Percentiles rank a stretch among this genome's conserved stretches.
Evolutionary conservation across 2,113 vertebrate species (phyloP).

Genomic region (Bufo bufo): DNA sequence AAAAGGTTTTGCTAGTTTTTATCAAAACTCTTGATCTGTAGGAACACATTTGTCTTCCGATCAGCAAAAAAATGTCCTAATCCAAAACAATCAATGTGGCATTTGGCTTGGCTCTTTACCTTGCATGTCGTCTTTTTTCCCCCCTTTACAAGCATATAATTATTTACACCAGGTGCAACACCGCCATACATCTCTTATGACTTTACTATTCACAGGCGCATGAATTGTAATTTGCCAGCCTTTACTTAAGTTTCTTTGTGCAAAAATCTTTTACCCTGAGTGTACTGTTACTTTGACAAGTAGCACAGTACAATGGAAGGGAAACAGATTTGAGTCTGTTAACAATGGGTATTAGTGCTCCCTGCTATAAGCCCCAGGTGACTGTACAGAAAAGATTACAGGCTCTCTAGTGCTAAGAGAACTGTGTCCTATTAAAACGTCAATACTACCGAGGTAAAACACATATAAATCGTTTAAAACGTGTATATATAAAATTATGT

Average conservation of each 20-base stretch:
- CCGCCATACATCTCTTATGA: slow-evolving; percentile 61
- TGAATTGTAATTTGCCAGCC: slow-evolving; percentile 64
- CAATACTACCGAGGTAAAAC: slow-evolving; percentile 36
- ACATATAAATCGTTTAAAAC: slow-evolving; percentile 43
- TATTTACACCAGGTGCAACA: slow-evolving; percentile 70
- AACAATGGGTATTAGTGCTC: slow-evolving; percentile 65
- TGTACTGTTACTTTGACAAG: slow-evolving; percentile 58
- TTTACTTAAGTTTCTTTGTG: slow-evolving; percentile 66
- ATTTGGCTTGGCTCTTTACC: slow-evolving; percentile 57
- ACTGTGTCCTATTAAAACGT: background rate
- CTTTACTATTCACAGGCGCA: slow-evolving; percentile 56
- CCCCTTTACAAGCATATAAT: slow-evolving; percentile 62
- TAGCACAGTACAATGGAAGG: slow-evolving; percentile 64
- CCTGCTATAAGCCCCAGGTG: slow-evolving; percentile 60
- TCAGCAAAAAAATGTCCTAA: slow-evolving; percentile 42
- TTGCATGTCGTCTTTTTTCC: slow-evolving; percentile 56
- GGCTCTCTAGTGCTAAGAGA: slow-evolving; percentile 49
- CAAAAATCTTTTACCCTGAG: slow-evolving; percentile 56
- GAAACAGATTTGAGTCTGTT: slow-evolving; percentile 68
- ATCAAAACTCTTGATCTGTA: slow-evolving; percentile 51
- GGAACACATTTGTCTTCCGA: slow-evolving; percentile 51
- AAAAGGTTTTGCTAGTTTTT: slow-evolving; percentile 52
- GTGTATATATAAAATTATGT: slow-evolving; percentile 50
- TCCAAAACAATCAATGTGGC: slow-evolving; percentile 60
- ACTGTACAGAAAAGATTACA: slow-evolving; percentile 49